These are phyloP conservation scores for Anagyrus pseudococci DNA, from an alignment of 2,888 invertebrate species.

Conservation along the genomic window DNA sequence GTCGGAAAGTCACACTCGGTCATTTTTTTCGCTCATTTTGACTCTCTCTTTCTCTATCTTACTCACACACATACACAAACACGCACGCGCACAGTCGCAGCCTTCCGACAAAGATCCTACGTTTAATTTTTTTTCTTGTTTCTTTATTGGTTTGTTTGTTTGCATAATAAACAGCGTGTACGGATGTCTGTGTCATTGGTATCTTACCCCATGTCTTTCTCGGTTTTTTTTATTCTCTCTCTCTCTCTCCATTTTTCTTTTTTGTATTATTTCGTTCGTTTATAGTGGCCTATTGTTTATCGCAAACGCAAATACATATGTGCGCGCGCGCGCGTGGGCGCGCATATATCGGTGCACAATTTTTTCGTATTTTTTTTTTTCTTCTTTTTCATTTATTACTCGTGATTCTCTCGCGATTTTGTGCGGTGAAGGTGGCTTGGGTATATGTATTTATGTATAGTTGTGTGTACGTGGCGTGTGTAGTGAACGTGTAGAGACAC, in stretches of 20 bases:
- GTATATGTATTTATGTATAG: too few species aligned
- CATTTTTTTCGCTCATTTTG: slow-evolving; percentile 3
- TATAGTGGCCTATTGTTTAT: too few species aligned
- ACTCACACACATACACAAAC: too few species aligned
- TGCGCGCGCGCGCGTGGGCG: not conserved
- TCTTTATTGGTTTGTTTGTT: slow-evolving; percentile 1
- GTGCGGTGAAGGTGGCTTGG: too few species aligned
- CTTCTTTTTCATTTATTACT: too few species aligned
- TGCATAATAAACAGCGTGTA: slow-evolving; percentile 11
- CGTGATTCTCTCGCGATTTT: too few species aligned
- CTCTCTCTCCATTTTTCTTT: not conserved
- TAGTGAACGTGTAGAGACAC: too few species aligned
- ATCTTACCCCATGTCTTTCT: not conserved
- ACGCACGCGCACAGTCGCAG: not conserved
- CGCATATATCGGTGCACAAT: too few species aligned
- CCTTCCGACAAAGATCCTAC: too few species aligned
- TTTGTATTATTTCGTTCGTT: not conserved
- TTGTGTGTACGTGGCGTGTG: too few species aligned
- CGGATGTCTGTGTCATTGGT: slow-evolving; percentile 6
- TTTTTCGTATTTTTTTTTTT: not conserved
- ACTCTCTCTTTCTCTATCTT: too few species aligned
- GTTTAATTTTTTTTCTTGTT: slow-evolving; percentile 14
- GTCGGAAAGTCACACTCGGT: not conserved
- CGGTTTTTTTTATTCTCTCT: not conserved
- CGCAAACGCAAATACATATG: slow-evolving; percentile 10